Base-by-base conservation (phyloP, 2,888 invertebrate genomes). In the Anticlea derivata region DNA sequence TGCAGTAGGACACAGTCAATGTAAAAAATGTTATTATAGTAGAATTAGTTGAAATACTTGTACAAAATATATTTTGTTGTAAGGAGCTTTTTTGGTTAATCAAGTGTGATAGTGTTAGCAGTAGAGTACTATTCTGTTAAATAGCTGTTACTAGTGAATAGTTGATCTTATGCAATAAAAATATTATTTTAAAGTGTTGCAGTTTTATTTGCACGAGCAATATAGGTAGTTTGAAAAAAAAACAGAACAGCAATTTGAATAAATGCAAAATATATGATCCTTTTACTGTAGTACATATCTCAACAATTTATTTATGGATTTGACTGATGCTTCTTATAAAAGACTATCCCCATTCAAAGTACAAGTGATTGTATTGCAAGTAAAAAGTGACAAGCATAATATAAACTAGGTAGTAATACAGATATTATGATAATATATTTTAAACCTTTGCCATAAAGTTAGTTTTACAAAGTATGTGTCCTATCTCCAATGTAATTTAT, bases 51-150 rank as follows among this genome's bases (percentile, higher is more conserved):
- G 69, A 70, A 73, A 70, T 44, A 75, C 75, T 73, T 87, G 87
- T 87, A 89, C 85, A 88, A 88, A 86, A 76, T 62, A 80, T 79
- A 75, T 81, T 81, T 81, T 83, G 73, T 80, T 79, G 70, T 83
- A 83, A 80, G 80, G 75, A 75, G 80, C 75, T 82, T 81, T 53
- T n/a, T 78, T 80, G 78, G 80, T 79, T 83, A 80, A 78, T 75
- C 74, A 76, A 74, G 67, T 72, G 66, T 79, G 75, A 75, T 78
- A 78, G 71, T 48, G 33, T 50, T 47, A 49, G 67, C 75, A 72
- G 72, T 79, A 64, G 63, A 70, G 59, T 55, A 71, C n/a, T 77
- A 72, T 77, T 75, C 66, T 80, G 71, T 77, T 75, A 70, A 58
- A 68, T 49, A 65, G 62, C 56, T 63, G 69, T 75, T 74, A 72